Evolutionary conservation across 2,113 vertebrate species (phyloP).

Genomic region (Climacteris rufus): DNA sequence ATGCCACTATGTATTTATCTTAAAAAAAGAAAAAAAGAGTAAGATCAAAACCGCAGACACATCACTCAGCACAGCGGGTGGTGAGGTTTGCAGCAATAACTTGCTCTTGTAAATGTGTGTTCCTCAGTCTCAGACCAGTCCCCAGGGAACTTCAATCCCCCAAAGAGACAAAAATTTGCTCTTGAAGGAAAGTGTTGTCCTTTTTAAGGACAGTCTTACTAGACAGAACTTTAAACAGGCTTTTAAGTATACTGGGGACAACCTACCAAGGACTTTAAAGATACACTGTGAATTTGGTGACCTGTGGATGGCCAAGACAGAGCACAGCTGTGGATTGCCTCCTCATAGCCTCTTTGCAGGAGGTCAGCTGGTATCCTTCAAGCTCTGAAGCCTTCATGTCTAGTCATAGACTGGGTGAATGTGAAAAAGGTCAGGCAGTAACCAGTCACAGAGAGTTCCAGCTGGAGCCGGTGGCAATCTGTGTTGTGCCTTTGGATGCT

Average conservation of each 20-base stretch:
- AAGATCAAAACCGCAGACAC: constrained; percentile 4
- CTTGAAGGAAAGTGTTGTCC: background rate
- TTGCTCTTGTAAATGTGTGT: background rate
- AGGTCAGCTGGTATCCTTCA: background rate
- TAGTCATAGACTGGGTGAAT: background rate
- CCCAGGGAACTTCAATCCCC: background rate
- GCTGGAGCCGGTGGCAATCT: background rate
- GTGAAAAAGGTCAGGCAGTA: background rate
- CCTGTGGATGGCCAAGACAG: background rate
- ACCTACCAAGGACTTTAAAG: background rate
- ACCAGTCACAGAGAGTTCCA: background rate
- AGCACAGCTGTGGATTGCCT: background rate
- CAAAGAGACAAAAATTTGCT: background rate
- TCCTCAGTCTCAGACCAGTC: constrained; percentile 9
- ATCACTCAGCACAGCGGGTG: constrained; percentile 2
- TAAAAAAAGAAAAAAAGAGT: background rate
- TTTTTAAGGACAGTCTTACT: constrained; percentile 3
- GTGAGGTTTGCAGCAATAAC: background rate
- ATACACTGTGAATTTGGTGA: background rate
- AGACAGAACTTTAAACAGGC: background rate
- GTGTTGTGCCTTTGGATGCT: background rate
- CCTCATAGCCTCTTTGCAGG: background rate
- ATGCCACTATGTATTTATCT: constrained; percentile 26
- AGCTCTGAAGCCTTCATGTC: background rate
- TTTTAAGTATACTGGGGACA: background rate